Evolutionary conservation across 2,888 invertebrate species (phyloP), one percentile per base, ranked within the genome.

Genomic region (Perizoma flavofasciatum): DNA sequence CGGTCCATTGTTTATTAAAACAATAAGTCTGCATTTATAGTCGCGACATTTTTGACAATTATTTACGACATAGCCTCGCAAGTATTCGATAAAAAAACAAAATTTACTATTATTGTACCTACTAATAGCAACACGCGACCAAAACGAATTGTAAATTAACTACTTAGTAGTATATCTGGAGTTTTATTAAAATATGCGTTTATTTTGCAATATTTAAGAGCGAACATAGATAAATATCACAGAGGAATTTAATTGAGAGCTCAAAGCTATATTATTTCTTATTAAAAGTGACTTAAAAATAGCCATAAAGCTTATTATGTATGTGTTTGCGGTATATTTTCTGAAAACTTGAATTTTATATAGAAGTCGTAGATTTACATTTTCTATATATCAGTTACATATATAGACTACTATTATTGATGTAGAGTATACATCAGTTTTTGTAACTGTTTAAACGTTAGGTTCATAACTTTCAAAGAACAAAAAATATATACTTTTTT

Each of bases 1-100:
- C 77, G 65, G 66, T 45, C 85, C 80, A 89, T 91, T 91, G 90
- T 91, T 89, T 90, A 89, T 90, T 85, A 76, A 82, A 88, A 91
- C 91, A 90, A 91, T 91, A 89, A 86, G 84, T 72, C 71, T 78
- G 77, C 81, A 83, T 89, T 88, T 88, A 88, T 81, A 80, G 75
- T 78, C 77, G 65, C 69, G 86, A 87, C 87, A 76, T 79, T 78
- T 86, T 88, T 88, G 83, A 88, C 81, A 85, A 82, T 86, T 82
- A 89, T 83, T 78, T 83, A 89, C 83, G 84, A 83, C 66, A 67
- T 72, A 74, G 73, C 74, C 74, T 67, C 60, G 55, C 57, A 63
- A 68, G 69, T 73, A 69, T 76, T 68, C 69, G 68, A 73, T 67
- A 67, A 77, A 71, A 73, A 71, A 70, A 68, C 41, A 67, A 66